phyloP scores from a whole-genome alignment of 1,140 invertebrate species.

The Anoplolepis gracilipes region DNA sequence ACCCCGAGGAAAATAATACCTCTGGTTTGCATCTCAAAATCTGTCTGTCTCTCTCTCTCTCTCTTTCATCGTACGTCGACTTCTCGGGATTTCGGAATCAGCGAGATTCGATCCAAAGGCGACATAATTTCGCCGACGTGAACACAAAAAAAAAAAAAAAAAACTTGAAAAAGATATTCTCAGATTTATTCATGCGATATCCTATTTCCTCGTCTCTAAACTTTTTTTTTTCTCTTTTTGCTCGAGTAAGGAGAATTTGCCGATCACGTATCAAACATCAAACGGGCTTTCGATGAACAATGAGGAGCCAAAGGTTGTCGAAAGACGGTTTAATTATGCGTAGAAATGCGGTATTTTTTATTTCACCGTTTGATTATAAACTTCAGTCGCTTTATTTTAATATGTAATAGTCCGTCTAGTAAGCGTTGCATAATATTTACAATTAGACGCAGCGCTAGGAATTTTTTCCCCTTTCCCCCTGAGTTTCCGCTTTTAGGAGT shows the following conservation, averaged over 20 bases:
- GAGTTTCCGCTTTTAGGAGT: constrained; percentile 10
- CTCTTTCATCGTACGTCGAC: no score
- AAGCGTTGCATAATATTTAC: constrained; percentile 17
- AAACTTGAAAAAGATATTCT: not conserved
- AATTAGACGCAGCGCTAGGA: not conserved
- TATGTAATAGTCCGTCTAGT: not conserved
- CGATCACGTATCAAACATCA: not conserved
- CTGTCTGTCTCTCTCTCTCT: no score
- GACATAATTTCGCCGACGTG: constrained; percentile 25
- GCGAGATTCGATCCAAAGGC: constrained; percentile 20
- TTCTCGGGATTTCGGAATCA: no score
- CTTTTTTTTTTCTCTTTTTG: not conserved
- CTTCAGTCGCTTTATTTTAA: not conserved
- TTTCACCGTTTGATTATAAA: constrained; percentile 20
- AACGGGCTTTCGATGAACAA: no score
- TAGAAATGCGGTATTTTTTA: not conserved
- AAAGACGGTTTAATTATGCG: not conserved
- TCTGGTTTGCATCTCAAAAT: not conserved
- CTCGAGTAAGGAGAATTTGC: not conserved
- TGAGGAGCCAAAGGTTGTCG: not conserved
- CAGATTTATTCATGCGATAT: not conserved
- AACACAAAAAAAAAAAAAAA: not conserved
- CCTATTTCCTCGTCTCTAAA: not conserved
- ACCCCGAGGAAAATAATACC: constrained; percentile 32
- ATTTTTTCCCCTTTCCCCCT: not conserved